These are phyloP conservation scores for Vireo griseus DNA, from an alignment of 2,797 vertebrate species.

Conservation along the genomic window DNA sequence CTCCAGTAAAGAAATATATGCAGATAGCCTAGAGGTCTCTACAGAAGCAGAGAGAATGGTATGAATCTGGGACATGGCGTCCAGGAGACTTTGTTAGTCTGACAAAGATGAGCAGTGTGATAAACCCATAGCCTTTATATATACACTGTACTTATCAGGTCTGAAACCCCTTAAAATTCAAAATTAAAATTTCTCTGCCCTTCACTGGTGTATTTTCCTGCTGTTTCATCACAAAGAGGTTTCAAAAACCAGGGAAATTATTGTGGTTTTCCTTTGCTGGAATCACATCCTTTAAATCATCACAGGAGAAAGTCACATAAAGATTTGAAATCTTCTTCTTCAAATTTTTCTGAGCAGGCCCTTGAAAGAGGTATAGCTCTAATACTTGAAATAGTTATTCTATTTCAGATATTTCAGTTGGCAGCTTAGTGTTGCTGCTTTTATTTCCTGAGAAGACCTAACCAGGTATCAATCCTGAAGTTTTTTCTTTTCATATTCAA, in stretches of 20 bases:
- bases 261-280: not conserved
- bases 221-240: not conserved
- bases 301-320: not conserved
- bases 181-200: not conserved
- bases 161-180: not conserved
- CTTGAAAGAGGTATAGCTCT: not conserved
- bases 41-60: not conserved
- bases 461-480: not conserved
- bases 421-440: not conserved
- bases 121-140: not conserved
- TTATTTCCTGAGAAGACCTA: slow-evolving; percentile 21
- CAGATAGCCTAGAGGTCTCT: not conserved
- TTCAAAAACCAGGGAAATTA: not conserved
- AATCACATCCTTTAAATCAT: not conserved
- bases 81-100: not conserved
- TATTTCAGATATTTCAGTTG: slow-evolving; percentile 10
- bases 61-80: not conserved
- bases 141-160: not conserved
- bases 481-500: not conserved
- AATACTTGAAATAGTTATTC: not conserved
- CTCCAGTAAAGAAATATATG: not conserved
- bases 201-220: not conserved
- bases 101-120: not conserved
- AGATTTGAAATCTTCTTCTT: not conserved
- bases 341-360: not conserved